Evolutionary conservation across 1,140 invertebrate genomes (phyloP).

Genomic region (Condylostylus longicornis): DNA sequence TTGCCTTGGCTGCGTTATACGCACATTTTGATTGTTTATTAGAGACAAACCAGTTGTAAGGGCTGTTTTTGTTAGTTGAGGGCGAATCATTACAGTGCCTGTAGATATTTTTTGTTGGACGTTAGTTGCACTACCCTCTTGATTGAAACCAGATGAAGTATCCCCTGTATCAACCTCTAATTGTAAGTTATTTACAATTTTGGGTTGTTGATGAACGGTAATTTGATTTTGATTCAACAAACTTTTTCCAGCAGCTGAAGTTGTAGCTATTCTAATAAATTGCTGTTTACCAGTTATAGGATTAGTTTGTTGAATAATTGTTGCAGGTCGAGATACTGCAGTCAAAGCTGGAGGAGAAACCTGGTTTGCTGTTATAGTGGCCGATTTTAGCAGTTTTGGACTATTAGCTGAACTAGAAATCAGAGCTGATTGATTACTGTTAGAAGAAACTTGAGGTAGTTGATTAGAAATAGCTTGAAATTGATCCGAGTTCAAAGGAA

Average conservation of each 20-base stretch:
- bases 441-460: too few species aligned
- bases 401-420: not conserved
- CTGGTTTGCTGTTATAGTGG: too few species aligned
- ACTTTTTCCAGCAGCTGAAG: constrained; percentile 2
- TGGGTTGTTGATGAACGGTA: constrained; percentile 8
- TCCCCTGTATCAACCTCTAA: too few species aligned
- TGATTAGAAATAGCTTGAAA: too few species aligned
- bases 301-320: not conserved
- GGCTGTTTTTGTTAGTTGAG: constrained; percentile 6
- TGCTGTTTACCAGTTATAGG: too few species aligned
- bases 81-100: constrained; percentile 11
- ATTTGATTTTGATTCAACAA: constrained; percentile 2
- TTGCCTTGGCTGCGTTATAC: constrained; percentile 23
- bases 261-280: not conserved
- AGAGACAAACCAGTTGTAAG: not conserved
- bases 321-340: not conserved
- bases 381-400: not conserved
- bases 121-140: too few species aligned
- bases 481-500: too few species aligned
- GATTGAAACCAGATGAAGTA: too few species aligned
- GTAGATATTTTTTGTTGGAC: too few species aligned
- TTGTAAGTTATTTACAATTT: constrained; percentile 19
- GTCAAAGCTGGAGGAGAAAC: not conserved
- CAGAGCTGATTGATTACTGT: too few species aligned
- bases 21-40: constrained; percentile 4